Evolutionary conservation across 2,797 vertebrate genomes (phyloP), one percentile per base, ranked within the genome.

Genomic region (Saxicola maurus): DNA sequence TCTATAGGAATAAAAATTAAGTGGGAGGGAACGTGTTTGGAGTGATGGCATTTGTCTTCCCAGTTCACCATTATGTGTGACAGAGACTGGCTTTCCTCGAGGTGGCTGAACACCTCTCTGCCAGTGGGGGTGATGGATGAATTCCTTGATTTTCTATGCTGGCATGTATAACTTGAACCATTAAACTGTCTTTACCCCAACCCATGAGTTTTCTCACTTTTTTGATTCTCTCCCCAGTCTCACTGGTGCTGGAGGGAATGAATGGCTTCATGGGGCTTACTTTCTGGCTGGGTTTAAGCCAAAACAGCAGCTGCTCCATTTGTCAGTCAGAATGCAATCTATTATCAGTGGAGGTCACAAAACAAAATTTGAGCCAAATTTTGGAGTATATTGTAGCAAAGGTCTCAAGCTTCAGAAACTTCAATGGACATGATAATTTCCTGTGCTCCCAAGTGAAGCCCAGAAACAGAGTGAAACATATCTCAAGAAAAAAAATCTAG

Each of bases 191-290:
- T n/a, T 62, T 28, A 28, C 31, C 13, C n/a, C 38, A 69, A 6
- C 18, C 25, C 33, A 15, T 17, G 25, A 20, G 8, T 82, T 57
- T 64, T 52, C 33, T n/a, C 18, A 28, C 25, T 76, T 45, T 35
- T 51, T 38, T 0, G 0, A 24, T 69, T 45, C 2, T 59, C 23
- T 35, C 10, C 25, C 14, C 11, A 4, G 24, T 46, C 18, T 24
- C 23, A 38, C 9, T 40, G 16, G 17, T 57, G 45, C n/a, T 56
- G 18, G 13, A 38, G 7, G 28, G 12, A 53, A 46, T 8, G 13
- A 61, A 23, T 31, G 55, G 12, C 7, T 25, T 12, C 8, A 11
- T 23, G 25, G 15, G 9, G 9, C 6, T 62, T 35, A n/a, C 12
- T 24, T 69, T 23, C 30, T 65, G 13, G 0, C 17, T 64, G 38